These are phyloP conservation scores for Thalassophryne amazonica DNA, from an alignment of 2,797 vertebrate genomes.

Conservation along the genomic window DNA sequence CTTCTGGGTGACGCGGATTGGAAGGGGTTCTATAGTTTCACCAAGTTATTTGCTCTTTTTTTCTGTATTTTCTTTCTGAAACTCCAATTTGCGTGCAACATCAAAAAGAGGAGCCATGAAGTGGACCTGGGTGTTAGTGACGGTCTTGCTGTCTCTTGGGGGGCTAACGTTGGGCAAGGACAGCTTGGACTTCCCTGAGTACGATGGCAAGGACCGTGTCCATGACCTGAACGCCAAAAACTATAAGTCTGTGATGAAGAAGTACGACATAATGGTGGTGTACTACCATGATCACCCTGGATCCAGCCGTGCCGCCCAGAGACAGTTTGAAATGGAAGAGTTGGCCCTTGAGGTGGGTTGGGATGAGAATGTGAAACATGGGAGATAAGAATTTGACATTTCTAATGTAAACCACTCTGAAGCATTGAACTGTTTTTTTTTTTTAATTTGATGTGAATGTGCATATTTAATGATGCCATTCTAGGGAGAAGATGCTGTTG, in stretches of 20 bases:
- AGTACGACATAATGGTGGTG: constrained; percentile 87
- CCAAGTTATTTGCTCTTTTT: constrained; percentile 8
- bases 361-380: constrained; percentile 3
- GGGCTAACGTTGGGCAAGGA: constrained; percentile 65
- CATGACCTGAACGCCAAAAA: constrained; percentile 84
- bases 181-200: constrained; percentile 84
- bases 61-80: constrained; percentile 33
- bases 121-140: constrained; percentile 76
- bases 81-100: constrained; percentile 13
- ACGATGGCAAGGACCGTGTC: constrained; percentile 87
- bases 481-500: background rate
- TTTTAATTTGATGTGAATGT: background rate
- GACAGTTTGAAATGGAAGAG: constrained; percentile 87
- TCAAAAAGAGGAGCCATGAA: constrained; percentile 73
- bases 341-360: constrained; percentile 86
- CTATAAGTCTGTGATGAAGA: constrained; percentile 87
- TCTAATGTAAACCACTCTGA: background rate
- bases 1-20: constrained; percentile 77
- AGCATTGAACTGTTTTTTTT: background rate
- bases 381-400: background rate
- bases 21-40: constrained; percentile 65
- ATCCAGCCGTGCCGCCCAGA: constrained; percentile 83
- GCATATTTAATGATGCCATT: background rate
- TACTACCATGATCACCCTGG: constrained; percentile 88
- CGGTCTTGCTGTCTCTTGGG: constrained; percentile 71